phyloP scores from a whole-genome alignment of 2,113 vertebrate species.

The Nibea albiflora region DNA sequence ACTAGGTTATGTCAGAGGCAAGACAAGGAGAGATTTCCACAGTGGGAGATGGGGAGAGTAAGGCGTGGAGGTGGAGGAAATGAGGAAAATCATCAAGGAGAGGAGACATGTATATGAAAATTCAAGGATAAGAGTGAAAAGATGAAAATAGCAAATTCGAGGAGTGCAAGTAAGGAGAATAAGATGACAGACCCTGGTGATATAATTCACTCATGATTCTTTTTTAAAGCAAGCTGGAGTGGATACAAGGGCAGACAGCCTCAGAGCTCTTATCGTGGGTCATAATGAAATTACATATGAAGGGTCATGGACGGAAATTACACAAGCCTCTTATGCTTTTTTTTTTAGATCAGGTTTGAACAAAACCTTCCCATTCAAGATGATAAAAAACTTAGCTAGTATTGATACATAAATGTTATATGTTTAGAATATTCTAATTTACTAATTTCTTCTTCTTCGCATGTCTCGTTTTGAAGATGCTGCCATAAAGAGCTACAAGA shows the following conservation, averaged over 20 bases:
- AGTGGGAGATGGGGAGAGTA: not conserved
- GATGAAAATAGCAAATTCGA: conserved; percentile 18
- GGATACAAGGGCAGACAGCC: conserved; percentile 43
- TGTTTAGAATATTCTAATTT: not conserved
- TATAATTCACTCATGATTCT: conserved; percentile 37
- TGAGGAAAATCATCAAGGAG: not conserved
- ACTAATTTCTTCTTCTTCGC: not conserved
- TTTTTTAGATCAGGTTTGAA: not conserved
- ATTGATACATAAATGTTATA: not conserved
- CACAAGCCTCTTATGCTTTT: conserved; percentile 14
- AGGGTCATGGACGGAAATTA: conserved; percentile 37
- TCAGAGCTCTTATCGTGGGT: conserved; percentile 18
- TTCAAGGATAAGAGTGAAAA: conserved; percentile 20
- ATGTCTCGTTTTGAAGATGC: not conserved
- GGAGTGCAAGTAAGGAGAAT: not conserved
- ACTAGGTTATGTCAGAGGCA: conserved; percentile 45
- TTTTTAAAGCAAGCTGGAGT: conserved; percentile 28
- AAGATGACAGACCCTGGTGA: conserved; percentile 14
- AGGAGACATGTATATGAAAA: not conserved
- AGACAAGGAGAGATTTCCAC: conserved; percentile 19
- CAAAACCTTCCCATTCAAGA: not conserved
- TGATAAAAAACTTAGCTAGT: not conserved
- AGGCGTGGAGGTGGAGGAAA: conserved; percentile 11
- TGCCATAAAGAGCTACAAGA: not conserved
- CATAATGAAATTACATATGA: conserved; percentile 49